Base-by-base conservation (phyloP, 2,797 vertebrate species). In the Gymnopithys bicolor region DNA sequence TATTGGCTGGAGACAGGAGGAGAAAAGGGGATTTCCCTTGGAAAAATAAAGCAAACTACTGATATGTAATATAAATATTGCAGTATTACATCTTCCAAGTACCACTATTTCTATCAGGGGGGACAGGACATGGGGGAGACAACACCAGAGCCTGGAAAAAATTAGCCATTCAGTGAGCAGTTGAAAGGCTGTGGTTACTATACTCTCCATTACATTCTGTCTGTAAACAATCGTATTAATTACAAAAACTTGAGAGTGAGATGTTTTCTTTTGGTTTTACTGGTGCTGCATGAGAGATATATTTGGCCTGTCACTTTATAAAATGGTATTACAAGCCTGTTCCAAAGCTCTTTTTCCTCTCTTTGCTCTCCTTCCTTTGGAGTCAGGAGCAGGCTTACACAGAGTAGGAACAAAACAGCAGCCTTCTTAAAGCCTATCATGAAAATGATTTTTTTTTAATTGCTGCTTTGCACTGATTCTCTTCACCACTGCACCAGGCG, bases 11-110 rank as follows among this genome's bases (percentile, higher is more conserved):
- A 96, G 78, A 91, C 59, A 62, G n/a, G 23, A 93, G 45, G 53
- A 84, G 75, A 95, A 94, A 88, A 89, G 55, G 64, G 68, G 86
- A 94, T 94, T 97, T 96, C 90, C 93, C 80, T 78, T 49, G 28
- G 43, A 92, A 96, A 95, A 97, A 85, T 41, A 91, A 95, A 94
- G 77, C 60, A 93, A 89, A 39, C 39, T 83, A 64, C 43, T 94
- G 66, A 86, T 28, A 64, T 5, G 7, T n/a, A 59, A 71, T 46
- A 70, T 13, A 74, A 89, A 85, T 70, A 83, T 25, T 43, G 25
- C 28, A 59, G 43, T 48, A 87, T 46, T 68, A 43, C 21, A 79
- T 60, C 48, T 62, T 76, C 59, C 79, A 81, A 89, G 37, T 56
- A 71, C 67, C 25, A 80, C 11, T 35, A 14, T 41, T 94, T 93